Evolutionary conservation across 1,140 invertebrate genomes (phyloP), one percentile per base, ranked within the genome.

Genomic region (Drosophila pallidifrons): DNA sequence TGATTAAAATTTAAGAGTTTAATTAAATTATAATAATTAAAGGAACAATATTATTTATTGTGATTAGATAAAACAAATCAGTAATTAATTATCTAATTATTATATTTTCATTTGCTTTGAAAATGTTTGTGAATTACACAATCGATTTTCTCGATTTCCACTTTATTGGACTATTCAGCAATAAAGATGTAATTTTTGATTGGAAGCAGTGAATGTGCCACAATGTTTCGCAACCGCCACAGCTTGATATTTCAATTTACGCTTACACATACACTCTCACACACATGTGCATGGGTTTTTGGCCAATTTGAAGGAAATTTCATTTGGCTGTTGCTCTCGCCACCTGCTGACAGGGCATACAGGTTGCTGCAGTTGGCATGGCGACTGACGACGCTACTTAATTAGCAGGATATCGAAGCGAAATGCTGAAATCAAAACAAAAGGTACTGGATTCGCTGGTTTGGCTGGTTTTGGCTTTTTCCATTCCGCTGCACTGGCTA

Each of bases 401-500:
- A 87, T 88, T 88, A 88, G 51, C 64, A 86, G 71, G 49, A 81
- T 75, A 72, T 72, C 32, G 15, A 5, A 54, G 20, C 16, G 61
- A 30, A 58, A 45, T 5, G 16, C 3, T 43, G 13, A 32, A 74
- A 69, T 45, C 13, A 38, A 54, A 66, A 73, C 38, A 64, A 65
- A 59, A 68, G 8, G 11, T 57, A 3, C 20, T 13, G n/a, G 51
- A 43, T 43, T 43, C 3, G 41, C 41, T 5, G 41, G 3, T 10
- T 25, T 41, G 38, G 11, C 8, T 32, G 32, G 32, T 32, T 38
- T 38, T 38, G 35, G 35, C 35, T 38, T 10, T 38, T 38, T 38
- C 41, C 41, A 43, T 5, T 7, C 41, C 49, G 5, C 35, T 52
- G 25, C 25, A 28, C 10, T 52, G 15, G 10, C 13, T 8, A 10